phyloP scores from a whole-genome alignment of 2,797 vertebrate species.

The Pteronotus mesoamericanus region DNA sequence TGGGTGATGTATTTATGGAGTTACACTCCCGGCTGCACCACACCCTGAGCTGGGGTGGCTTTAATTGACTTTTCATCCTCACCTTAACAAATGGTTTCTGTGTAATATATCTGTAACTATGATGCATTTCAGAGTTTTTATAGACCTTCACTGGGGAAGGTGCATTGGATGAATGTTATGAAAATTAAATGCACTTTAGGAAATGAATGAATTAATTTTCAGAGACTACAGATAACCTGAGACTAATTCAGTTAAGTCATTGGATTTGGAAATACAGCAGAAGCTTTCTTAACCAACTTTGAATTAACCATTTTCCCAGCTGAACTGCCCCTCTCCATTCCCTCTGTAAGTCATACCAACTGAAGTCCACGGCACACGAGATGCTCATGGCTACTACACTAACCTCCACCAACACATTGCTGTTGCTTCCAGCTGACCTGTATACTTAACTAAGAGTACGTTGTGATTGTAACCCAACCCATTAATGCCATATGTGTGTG shows the following conservation, averaged over 20 bases:
- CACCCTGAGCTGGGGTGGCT: background rate
- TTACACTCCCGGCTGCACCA: background rate
- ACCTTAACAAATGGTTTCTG: background rate
- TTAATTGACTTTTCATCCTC: background rate
- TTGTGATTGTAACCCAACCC: background rate
- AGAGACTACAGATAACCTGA: background rate
- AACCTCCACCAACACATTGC: background rate
- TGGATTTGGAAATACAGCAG: background rate
- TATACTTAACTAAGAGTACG: background rate
- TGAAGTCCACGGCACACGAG: background rate
- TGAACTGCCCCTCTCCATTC: background rate
- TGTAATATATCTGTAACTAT: background rate
- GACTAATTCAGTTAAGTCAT: background rate
- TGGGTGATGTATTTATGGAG: too few relatives aligned
- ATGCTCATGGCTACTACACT: background rate
- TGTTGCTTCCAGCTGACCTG: background rate
- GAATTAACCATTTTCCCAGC: background rate
- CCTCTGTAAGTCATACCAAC: background rate
- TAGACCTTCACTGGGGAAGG: background rate
- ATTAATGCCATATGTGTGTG: background rate
- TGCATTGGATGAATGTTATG: background rate
- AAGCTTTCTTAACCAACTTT: background rate
- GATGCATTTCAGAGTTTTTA: background rate
- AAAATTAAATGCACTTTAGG: background rate
- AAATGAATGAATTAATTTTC: background rate